Evolutionary conservation across 2,113 vertebrate genomes (phyloP).

Genomic region (Phylloscopus trochilus): DNA sequence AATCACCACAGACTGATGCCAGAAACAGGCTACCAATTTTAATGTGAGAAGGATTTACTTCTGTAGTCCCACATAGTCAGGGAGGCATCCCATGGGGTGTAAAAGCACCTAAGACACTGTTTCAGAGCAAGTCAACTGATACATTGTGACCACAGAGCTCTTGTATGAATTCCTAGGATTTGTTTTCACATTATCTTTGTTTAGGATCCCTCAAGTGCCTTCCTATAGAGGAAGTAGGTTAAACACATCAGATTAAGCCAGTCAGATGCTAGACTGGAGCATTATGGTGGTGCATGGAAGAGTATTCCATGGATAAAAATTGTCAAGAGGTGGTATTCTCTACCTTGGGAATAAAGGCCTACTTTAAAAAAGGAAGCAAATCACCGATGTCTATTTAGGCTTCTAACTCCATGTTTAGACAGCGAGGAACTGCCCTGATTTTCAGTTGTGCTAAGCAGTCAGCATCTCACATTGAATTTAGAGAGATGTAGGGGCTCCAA

Average conservation of each 20-base stretch:
- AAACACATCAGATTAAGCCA: slow-evolving; percentile 9
- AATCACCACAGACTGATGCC: neutral
- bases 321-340: neutral
- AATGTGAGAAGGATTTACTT: neutral
- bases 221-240: neutral
- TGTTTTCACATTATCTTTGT: neutral
- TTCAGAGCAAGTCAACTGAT: neutral
- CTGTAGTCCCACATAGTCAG: neutral
- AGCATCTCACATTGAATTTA: neutral
- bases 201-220: neutral
- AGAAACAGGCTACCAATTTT: neutral
- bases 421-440: neutral
- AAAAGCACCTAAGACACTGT: neutral
- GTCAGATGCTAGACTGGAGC: neutral
- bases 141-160: neutral
- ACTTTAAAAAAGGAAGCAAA: slow-evolving; percentile 18
- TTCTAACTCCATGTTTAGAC: slow-evolving; percentile 17
- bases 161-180: neutral
- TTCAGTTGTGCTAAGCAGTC: slow-evolving; percentile 6
- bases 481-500: neutral
- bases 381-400: neutral
- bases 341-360: neutral
- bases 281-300: neutral
- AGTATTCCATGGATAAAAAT: neutral
- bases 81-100: neutral